Percentiles rank a stretch among this genome's conserved stretches.
These are phyloP conservation scores for Rynchops niger DNA, from an alignment of 2,113 vertebrate species.

Conservation along the genomic window DNA sequence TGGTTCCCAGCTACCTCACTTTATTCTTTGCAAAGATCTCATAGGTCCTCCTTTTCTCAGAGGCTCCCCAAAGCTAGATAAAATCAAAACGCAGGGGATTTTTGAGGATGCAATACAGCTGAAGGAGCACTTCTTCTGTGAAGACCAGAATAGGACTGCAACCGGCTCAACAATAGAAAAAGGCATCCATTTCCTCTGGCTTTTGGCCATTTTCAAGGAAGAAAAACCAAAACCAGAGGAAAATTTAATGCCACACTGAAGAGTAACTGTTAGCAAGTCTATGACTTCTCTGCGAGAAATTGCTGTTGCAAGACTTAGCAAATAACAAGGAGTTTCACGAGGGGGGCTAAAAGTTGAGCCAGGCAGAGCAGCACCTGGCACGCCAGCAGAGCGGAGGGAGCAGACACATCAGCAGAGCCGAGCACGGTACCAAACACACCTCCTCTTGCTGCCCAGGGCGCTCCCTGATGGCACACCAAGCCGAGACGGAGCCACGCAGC, in stretches of 20 bases:
- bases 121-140: neutral
- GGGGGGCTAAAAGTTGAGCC: neutral
- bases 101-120: neutral
- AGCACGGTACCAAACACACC: accelerated
- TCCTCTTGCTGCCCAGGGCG: neutral
- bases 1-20: neutral
- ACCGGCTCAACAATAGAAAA: neutral
- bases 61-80: neutral
- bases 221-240: neutral
- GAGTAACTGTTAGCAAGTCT: neutral
- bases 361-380: neutral
- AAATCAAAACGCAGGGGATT: neutral
- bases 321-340: neutral
- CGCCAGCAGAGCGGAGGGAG: accelerated
- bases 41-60: neutral
- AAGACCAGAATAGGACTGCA: neutral
- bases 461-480: neutral
- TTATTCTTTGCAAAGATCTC: neutral
- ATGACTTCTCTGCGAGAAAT: neutral
- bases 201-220: neutral
- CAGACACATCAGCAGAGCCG: neutral
- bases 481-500: accelerated
- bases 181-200: neutral
- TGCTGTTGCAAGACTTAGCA: neutral
- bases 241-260: neutral